Base-by-base conservation (phyloP, 2,797 vertebrate species). In the Lagodon rhomboides region DNA sequence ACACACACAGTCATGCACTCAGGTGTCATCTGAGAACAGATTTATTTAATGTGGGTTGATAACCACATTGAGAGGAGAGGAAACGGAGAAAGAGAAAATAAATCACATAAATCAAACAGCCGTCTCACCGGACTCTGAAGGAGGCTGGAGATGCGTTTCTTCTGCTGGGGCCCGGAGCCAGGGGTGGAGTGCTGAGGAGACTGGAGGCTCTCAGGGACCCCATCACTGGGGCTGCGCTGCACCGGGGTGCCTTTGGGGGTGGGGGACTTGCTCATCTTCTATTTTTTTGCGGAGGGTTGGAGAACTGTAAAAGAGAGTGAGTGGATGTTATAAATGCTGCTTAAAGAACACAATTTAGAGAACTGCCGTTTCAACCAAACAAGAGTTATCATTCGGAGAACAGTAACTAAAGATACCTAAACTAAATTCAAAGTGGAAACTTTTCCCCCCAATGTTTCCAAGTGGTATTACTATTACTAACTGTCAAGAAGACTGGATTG, bases 41-140 rank as follows among this genome's bases (percentile, higher is more conserved):
- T 92, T 90, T 90, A 83, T 80, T 74, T 80, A 75, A 80, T 80
- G 72, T 68, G 84, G 67, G 77, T 78, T 85, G 82, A 90, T 89
- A 87, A 94, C 88, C 76, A 70, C 77, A 91, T 87, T 81, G 79
- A 69, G 75, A 49, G 77, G 17, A 82, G 84, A 77, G 71, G 67
- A 73, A 44, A 53, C 6, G 17, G 23, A 50, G 23, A 44, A n/a
- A 22, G 50, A 34, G 58, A 68, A 34, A 66, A 63, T 69, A 61
- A 70, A 71, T 51, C 61, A 59, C 34, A 30, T 18, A 55, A 46
- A 13, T 20, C 0, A 10, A n/a, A 22, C 15, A 18, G 18, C 0
- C 20, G n/a, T 85, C 96, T 96, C 90, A 98, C 98, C 3, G 97
- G 97, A 89, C 98, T 99, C 90, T 97, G 96, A 43, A 99, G 93